Conservation (phyloP, 2,113 vertebrate species). For the Ifrita kowaldi region DNA sequence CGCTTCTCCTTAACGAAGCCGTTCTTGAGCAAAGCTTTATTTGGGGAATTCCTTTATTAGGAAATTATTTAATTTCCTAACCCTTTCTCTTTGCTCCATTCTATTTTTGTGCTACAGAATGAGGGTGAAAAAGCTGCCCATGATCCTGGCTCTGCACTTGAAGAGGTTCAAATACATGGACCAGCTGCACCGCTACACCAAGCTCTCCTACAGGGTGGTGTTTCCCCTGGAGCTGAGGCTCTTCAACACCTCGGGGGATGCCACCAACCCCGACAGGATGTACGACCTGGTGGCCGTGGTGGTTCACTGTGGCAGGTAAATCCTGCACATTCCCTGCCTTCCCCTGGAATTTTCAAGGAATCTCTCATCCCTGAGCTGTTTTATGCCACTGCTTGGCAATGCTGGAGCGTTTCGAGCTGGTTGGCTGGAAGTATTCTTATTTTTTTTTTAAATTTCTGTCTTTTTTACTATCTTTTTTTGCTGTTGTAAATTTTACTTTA, state of each 20-base stretch:
- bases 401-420: neutral
- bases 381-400: rapidly evolving
- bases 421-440: neutral
- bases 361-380: neutral
- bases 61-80: too few relatives aligned
- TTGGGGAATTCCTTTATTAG: too few relatives aligned
- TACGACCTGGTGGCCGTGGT: constrained; percentile 93
- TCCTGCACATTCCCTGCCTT: neutral
- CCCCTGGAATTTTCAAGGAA: rapidly evolving
- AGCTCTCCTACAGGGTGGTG: constrained; percentile 91
- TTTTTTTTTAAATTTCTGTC: neutral
- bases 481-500: neutral
- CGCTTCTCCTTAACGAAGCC: rapidly evolving
- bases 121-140: constrained; percentile 91
- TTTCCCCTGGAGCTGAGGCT: constrained; percentile 91
- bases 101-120: constrained; percentile 62
- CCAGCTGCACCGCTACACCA: constrained; percentile 93
- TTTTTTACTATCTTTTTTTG: neutral
- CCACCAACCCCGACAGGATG: constrained; percentile 89
- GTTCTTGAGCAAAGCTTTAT: rapidly evolving
- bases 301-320: constrained; percentile 88
- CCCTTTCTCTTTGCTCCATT: neutral
- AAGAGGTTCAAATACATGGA: constrained; percentile 97
- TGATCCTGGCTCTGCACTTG: constrained; percentile 90
- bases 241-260: constrained; percentile 92